phyloP scores from a whole-genome alignment of 2,888 invertebrate genomes.

The Pseudoips prasinana region DNA sequence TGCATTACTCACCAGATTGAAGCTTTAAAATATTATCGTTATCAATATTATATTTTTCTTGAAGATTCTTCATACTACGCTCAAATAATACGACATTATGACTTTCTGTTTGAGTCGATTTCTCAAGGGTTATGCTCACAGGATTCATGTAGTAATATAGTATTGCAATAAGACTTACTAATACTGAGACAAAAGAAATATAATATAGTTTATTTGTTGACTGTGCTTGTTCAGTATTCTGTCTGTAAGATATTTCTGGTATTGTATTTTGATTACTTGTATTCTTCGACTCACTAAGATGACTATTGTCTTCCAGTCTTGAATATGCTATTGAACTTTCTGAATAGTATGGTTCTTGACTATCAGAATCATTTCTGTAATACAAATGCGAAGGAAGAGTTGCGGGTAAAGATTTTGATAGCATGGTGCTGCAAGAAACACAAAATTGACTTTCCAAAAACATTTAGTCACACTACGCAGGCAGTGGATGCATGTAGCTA shows the following conservation, averaged over 20 bases:
- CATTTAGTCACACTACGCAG: conserved; percentile 31
- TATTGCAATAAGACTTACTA: conserved; percentile 15
- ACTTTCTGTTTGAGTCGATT: conserved; percentile 22
- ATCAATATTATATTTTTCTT: conserved; percentile 57
- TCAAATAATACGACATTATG: conserved; percentile 55
- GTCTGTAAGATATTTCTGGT: conserved; percentile 4
- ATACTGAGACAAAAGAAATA: conserved; percentile 11
- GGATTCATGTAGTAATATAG: conserved; percentile 3
- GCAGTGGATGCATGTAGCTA: too few species aligned
- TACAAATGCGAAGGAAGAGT: conserved; percentile 50
- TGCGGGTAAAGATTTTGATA: conserved; percentile 67
- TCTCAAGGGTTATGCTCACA: conserved; percentile 3
- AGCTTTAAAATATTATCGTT: conserved; percentile 57
- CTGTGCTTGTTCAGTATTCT: neutral
- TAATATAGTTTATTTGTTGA: neutral
- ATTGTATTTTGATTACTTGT: conserved; percentile 13
- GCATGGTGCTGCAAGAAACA: conserved; percentile 65
- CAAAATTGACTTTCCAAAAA: conserved; percentile 58
- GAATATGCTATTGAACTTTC: conserved; percentile 17
- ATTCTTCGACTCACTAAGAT: conserved; percentile 4
- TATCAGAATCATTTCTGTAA: conserved; percentile 55
- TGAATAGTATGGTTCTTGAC: conserved; percentile 18
- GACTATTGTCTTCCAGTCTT: conserved; percentile 12
- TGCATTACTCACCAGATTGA: conserved; percentile 62
- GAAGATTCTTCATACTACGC: conserved; percentile 52